These are phyloP conservation scores for Cichladusa arquata DNA, from an alignment of 2,113 vertebrate species.

Conservation along the genomic window DNA sequence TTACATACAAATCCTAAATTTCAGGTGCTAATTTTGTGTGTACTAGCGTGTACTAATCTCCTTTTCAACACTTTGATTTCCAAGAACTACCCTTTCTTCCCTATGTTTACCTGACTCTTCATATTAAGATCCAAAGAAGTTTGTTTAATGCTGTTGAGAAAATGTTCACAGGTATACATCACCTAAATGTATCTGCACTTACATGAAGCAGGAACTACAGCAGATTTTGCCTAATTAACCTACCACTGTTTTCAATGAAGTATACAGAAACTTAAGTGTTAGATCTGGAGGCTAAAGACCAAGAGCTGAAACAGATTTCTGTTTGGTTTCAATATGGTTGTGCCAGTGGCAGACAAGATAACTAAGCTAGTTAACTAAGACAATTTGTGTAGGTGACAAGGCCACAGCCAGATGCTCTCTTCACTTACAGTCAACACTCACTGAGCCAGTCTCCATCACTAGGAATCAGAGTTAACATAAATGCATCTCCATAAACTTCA, in stretches of 20 bases:
- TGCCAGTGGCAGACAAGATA: not conserved
- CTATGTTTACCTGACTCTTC: not conserved
- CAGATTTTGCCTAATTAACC: not conserved
- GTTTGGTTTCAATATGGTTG: not conserved
- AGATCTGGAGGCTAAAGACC: not conserved
- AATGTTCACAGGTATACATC: not conserved
- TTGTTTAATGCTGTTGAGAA: not conserved
- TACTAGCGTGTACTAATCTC: not conserved
- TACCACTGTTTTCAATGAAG: not conserved
- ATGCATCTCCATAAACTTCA: not conserved
- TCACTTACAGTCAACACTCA: not conserved
- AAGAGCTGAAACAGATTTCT: not conserved
- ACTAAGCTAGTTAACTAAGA: not conserved
- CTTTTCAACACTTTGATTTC: not conserved
- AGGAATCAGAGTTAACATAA: not conserved
- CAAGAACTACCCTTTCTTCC: not conserved
- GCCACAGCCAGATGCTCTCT: not conserved
- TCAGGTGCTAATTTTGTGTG: not conserved
- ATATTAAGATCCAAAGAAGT: not conserved
- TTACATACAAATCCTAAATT: not conserved
- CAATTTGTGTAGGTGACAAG: not conserved
- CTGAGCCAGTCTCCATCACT: not conserved
- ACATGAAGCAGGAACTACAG: not conserved
- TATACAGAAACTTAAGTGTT: not conserved
- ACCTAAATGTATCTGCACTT: not conserved